Evolutionary conservation across 1,140 invertebrate genomes (phyloP).

Genomic region (Bombus impatiens): DNA sequence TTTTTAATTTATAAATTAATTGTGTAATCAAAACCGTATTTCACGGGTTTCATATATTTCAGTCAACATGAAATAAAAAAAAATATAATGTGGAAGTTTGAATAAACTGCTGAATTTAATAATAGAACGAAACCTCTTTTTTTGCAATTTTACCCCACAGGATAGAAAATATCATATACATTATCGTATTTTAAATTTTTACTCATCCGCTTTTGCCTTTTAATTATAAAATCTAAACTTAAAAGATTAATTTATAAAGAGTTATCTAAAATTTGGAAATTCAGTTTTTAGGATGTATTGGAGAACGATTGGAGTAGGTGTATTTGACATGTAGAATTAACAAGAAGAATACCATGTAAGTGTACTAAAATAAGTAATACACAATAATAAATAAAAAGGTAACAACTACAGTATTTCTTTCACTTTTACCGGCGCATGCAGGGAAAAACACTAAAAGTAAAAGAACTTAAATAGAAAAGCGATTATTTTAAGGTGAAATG

Average conservation of each 20-base stretch:
- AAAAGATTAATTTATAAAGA: neutral
- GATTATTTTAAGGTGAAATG: conserved; percentile 20
- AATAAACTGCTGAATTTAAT: neutral
- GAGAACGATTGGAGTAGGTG: neutral
- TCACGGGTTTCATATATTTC: no score
- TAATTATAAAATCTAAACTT: neutral
- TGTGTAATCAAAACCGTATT: neutral
- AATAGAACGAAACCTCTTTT: neutral
- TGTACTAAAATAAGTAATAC: no score
- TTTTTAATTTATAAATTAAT: neutral
- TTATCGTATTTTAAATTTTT: neutral
- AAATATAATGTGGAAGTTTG: neutral
- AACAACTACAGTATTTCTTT: neutral
- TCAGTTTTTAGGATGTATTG: neutral
- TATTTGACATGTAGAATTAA: neutral
- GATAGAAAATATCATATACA: neutral
- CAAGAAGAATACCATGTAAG: neutral
- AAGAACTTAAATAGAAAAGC: neutral
- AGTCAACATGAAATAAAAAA: neutral
- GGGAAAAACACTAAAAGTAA: neutral
- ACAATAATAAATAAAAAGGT: neutral
- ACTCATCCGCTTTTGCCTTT: neutral
- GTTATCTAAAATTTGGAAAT: neutral
- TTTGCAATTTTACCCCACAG: neutral
- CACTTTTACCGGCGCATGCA: neutral